Evolutionary conservation across 2,888 invertebrate genomes (phyloP).

Genomic region (Orthosia cruda): DNA sequence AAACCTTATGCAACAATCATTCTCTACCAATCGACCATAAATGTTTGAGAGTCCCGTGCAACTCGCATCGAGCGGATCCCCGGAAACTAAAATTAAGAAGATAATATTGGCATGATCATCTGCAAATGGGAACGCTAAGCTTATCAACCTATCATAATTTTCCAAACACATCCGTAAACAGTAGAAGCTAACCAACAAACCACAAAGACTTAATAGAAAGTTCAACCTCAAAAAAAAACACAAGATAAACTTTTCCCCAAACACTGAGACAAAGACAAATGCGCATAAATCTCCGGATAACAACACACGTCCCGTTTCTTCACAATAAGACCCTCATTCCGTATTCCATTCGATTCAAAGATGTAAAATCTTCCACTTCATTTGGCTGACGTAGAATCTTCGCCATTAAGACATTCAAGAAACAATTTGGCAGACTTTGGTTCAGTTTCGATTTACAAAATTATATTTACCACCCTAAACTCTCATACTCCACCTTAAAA

Average conservation of each 20-base stretch:
- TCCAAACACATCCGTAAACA: not conserved
- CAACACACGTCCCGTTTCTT: slow-evolving; percentile 61
- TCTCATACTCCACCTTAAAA: not conserved
- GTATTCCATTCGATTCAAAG: slow-evolving; percentile 68
- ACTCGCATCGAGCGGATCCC: too few species aligned
- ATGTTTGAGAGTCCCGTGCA: too few species aligned
- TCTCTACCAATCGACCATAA: too few species aligned
- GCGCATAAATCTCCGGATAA: slow-evolving; percentile 48
- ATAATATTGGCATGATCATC: too few species aligned
- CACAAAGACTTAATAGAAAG: not conserved
- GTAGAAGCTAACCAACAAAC: not conserved
- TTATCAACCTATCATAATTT: too few species aligned
- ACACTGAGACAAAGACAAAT: slow-evolving; percentile 48
- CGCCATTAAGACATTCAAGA: slow-evolving; percentile 78
- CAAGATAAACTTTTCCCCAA: slow-evolving; percentile 19
- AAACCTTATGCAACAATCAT: too few species aligned
- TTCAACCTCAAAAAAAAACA: slow-evolving; percentile 12
- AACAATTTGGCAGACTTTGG: slow-evolving; percentile 77
- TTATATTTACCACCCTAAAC: slow-evolving; percentile 9
- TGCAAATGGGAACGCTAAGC: too few species aligned
- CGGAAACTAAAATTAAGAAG: too few species aligned
- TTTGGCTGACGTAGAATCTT: slow-evolving; percentile 72
- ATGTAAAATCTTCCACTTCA: slow-evolving; percentile 76
- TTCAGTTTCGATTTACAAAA: slow-evolving; percentile 59
- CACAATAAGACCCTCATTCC: slow-evolving; percentile 64